Conservation (phyloP, 37 sponge, comb jelly and placozoan species). For the Amphimedon queenslandica region DNA sequence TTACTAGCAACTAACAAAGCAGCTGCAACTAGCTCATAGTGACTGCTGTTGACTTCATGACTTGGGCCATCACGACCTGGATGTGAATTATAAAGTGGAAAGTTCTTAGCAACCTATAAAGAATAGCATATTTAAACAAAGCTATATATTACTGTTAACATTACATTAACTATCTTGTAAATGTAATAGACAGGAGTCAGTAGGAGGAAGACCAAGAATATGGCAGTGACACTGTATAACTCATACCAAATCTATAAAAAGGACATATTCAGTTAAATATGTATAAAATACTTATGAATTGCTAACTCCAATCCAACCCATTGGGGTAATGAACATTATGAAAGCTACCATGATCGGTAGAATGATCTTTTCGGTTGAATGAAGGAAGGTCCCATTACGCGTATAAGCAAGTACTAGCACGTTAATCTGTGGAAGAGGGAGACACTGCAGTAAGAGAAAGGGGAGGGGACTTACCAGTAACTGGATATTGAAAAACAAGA, state of each 20-base stretch:
- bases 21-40: no score
- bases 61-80: no score
- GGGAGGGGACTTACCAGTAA: no score
- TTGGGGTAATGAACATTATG: background rate
- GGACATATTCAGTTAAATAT: no score
- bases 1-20: no score
- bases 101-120: background rate
- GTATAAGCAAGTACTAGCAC: constrained; percentile 18
- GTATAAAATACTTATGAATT: no score
- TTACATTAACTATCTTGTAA: constrained; percentile 36
- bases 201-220: constrained; percentile 8
- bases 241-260: constrained; percentile 33
- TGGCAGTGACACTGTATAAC: background rate
- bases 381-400: constrained; percentile 15
- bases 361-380: constrained; percentile 20
- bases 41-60: no score
- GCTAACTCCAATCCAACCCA: constrained; percentile 39
- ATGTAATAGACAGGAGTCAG: constrained; percentile 7
- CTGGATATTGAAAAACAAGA: background rate
- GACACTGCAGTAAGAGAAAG: background rate
- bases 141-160: no score
- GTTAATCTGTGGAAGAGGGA: constrained; percentile 15
- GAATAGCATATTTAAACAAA: background rate
- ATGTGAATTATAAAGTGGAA: no score
- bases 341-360: constrained; percentile 8